Evolutionary conservation across 2,888 invertebrate species (phyloP).

Genomic region (Branchipolynoe longqiensis): DNA sequence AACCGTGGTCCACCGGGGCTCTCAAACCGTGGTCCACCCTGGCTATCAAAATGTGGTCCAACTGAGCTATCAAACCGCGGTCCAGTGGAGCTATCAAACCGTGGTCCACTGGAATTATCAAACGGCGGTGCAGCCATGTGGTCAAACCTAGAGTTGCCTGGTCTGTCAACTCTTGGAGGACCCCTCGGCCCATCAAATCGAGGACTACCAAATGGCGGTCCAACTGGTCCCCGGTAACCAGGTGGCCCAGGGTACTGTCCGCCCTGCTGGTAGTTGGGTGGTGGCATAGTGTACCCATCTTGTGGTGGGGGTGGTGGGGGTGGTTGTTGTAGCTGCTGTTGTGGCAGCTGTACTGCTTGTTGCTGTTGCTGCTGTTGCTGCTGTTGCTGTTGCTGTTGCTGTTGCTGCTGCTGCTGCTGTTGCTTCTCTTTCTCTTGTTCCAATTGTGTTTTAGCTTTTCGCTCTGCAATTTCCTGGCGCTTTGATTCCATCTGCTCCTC

Average conservation of each 20-base stretch:
- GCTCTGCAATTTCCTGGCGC: constrained; percentile 71
- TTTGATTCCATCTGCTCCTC: constrained; percentile 80
- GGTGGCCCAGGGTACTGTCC: constrained; percentile 2
- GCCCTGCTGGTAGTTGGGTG: constrained; percentile 32
- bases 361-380: constrained; percentile 50
- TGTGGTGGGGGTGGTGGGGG: not conserved
- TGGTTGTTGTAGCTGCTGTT: not conserved
- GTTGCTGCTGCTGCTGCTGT: constrained; percentile 54
- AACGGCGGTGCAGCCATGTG: constrained; percentile 9
- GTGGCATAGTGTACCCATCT: not conserved
- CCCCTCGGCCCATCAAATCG: constrained; percentile 24
- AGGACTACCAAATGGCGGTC: not conserved
- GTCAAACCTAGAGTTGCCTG: too few species aligned
- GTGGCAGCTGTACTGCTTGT: constrained; percentile 24
- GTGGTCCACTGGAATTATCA: constrained; percentile 3
- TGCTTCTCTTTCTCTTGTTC: constrained; percentile 44
- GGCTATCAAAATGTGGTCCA: constrained; percentile 33
- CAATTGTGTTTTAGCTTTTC: constrained; percentile 70
- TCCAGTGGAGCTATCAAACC: constrained; percentile 39
- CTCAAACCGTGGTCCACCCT: not conserved
- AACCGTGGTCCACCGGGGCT: constrained; percentile 46
- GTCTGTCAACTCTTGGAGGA: too few species aligned
- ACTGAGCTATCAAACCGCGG: constrained; percentile 33
- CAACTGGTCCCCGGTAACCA: constrained; percentile 11
- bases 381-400: constrained; percentile 47